Base-by-base conservation (phyloP, 1,140 invertebrate genomes). In the Fopius arisanus region DNA sequence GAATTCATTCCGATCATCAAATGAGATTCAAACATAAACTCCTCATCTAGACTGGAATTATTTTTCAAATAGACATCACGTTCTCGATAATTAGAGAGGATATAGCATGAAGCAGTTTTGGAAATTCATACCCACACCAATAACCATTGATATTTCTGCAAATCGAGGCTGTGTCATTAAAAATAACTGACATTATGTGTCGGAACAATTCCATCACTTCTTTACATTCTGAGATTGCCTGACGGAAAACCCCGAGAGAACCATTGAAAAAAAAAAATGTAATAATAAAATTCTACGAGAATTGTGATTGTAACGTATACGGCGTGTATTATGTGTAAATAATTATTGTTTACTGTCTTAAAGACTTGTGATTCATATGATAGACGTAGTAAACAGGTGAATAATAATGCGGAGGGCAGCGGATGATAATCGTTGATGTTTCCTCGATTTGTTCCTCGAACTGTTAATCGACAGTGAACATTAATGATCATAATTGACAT, bases 251-350 rank as follows among this genome's bases (percentile, higher is more conserved):
- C 16, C 43, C 43, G 7, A 33, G 28, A 70, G 51, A 28, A 70
- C 43, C 43, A 48, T 33, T n/a, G n/a, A n/a, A 67, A 14, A 43
- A 26, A 51, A 48, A 54, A 28, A 70, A 54, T 16, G 51, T 48
- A 70, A 54, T 51, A 41, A 72, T 51, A 41, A 51, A 65, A 70
- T 68, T 72, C 66, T 54, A 69, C 77, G 79, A 83, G 79, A 78
- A 86, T 84, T 86, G 84, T 86, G 84, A 86, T 86, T 83, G 82
- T 73, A 80, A 86, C 79, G 84, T 86, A 86, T 86, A 86, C 84
- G 84, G 54, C 82, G 79, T 84, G 84, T 83, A 83, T 84, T 84
- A 84, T 83, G 77, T 86, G 83, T 86, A 84, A 81, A 85, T 84
- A 85, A 72, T 79, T 80, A 81, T 80, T 82, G 68, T 70, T 68